Evolutionary conservation across 1,140 invertebrate species (phyloP), one percentile per base, ranked within the genome.

Genomic region (Drosophila athabasca): DNA sequence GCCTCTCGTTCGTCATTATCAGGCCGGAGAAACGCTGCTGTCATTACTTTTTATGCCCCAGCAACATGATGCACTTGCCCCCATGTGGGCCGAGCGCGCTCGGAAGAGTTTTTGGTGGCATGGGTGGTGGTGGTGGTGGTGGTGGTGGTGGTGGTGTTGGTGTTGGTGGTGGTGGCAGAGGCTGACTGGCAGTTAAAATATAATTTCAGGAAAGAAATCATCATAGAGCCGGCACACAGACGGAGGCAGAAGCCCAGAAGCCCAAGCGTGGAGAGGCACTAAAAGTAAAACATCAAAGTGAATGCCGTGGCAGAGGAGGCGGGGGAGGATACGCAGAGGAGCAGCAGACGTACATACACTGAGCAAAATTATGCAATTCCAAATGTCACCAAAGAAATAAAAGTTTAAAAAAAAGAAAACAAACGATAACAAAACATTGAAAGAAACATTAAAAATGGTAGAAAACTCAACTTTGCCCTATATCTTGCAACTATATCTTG

Each of bases 31-130:
- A 76, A 59, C 72, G 72, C 67, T 79, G 81, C 75, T 87, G 83
- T 79, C 82, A 82, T 87, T 82, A 87, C 78, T 88, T 87, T 82
- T 87, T 87, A 87, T 88, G 82, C 58, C 53, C 60, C 66, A 76
- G 58, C 82, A 84, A 76, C 76, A 84, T 84, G 76, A 84, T 84
- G 80, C 80, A 84, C 76, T 85, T 76, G 68, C 67, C 52, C 78
- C 53, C 72, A 73, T 73, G 76, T 79, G 76, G 76, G 59, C 50
- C 57, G 53, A 31, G 44, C 24, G 24, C 24, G 24, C 4, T 26
- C 24, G 24, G 24, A 26, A 26, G 24, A 26, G 24, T 26, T 46
- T 51, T 60, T 43, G 53, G 55, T 44, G 55, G 45, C 13, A 31
- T 31, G 31, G 53, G 60, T 50, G 11, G 43, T 13, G 13, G 24